phyloP scores from a whole-genome alignment of 2,888 invertebrate genomes.

The Halictus ligatus region DNA sequence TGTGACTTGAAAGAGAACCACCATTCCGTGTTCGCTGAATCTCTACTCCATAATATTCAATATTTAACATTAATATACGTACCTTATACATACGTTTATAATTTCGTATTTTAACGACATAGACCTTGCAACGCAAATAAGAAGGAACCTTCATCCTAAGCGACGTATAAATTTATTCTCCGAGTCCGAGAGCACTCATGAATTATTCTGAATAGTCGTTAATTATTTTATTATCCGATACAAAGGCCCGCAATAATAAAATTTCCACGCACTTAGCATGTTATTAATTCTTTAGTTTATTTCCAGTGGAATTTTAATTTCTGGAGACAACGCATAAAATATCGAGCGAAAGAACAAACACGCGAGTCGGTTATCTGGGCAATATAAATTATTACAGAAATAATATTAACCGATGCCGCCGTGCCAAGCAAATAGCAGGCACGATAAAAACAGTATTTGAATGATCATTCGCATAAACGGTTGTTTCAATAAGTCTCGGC shows the following conservation, averaged over 20 bases:
- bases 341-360: not conserved
- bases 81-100: not conserved
- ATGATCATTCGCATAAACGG: not conserved
- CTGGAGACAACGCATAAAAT: not conserved
- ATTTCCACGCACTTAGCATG: not conserved
- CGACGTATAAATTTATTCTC: not conserved
- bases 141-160: not conserved
- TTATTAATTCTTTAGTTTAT: not conserved
- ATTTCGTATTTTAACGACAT: not conserved
- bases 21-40: not conserved
- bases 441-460: not conserved
- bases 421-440: not conserved
- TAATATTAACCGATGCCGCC: not conserved
- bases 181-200: not conserved
- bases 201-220: not conserved
- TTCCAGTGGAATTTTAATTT: not conserved
- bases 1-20: not conserved
- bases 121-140: not conserved
- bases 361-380: not conserved
- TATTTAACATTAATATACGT: not conserved
- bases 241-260: not conserved
- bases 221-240: not conserved
- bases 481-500: not conserved
- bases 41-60: not conserved
- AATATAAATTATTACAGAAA: not conserved